These are phyloP conservation scores for Anthoscopus minutus DNA, from an alignment of 2,113 vertebrate genomes.

Conservation along the genomic window DNA sequence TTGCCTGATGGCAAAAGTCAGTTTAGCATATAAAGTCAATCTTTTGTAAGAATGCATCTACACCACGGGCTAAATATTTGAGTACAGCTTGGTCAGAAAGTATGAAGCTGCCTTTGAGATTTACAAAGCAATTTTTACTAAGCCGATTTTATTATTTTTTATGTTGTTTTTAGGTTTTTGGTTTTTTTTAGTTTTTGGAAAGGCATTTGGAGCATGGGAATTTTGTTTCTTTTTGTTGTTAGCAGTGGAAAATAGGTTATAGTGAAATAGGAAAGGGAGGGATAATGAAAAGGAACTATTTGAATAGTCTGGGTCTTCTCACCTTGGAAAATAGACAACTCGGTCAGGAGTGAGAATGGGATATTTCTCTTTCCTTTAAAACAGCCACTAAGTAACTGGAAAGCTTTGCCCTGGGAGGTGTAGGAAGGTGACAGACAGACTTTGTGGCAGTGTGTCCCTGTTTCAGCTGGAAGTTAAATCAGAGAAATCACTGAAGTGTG, in stretches of 20 bases:
- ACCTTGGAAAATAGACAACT: slow-evolving; percentile 1
- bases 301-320: slow-evolving; percentile 38
- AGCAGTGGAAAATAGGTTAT: slow-evolving; percentile 13
- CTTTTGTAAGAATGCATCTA: slow-evolving; percentile 29
- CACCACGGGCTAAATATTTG: slow-evolving; percentile 5
- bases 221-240: not conserved
- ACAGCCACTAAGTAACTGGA: not conserved
- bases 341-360: not conserved
- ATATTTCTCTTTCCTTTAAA: not conserved
- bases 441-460: not conserved
- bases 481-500: not conserved
- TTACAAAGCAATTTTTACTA: slow-evolving; percentile 6
- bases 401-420: not conserved
- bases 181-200: not conserved
- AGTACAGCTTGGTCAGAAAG: not conserved
- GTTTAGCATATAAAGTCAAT: slow-evolving; percentile 33
- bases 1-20: slow-evolving; percentile 6
- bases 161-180: not conserved
- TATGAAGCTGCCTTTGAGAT: not conserved
- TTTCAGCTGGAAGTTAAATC: not conserved
- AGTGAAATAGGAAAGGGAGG: not conserved
- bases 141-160: not conserved
- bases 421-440: not conserved
- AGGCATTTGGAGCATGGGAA: slow-evolving; percentile 20
- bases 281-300: slow-evolving; percentile 16